Base-by-base conservation (phyloP, 2,113 vertebrate genomes). In the Rhadina sibilatrix region DNA sequence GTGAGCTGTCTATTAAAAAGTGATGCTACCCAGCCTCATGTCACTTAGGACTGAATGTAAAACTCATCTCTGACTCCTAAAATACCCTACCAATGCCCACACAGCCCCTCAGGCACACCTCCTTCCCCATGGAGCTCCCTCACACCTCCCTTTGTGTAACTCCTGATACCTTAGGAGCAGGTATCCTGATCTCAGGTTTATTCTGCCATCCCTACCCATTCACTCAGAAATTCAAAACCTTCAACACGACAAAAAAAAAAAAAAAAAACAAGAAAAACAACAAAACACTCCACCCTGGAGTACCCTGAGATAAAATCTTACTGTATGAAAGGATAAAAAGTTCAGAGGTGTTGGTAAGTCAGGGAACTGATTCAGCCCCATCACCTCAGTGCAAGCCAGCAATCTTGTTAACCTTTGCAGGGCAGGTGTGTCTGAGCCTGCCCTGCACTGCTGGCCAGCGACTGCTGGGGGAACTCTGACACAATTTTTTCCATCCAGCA, bases 401-500 rank as follows among this genome's bases (percentile, higher is more conserved):
- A 27, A 27, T 4, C n/a, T 80, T n/a, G 31, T 23, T 42, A n/a
- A 61, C n/a, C 30, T 66, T 42, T 2, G 4, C 42, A 65, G 60
- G 49, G 23, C 5, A 8, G 25, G 16, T 42, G 60, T 49, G 12
- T 37, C 77, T 82, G 74, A 80, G 57, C 14, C 4, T 56, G 27
- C 65, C 35, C 66, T 15, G 5, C 57, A 50, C 49, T 2, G 1
- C 52, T 50, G 57, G 49, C 27, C 70, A 76, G 23, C 1, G 9
- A 5, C 46, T 78, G 21, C 70, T 60, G 37, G 54, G 57, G 66
- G 44, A 42, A 44, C 21, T 44, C 87, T 57, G 71, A 60, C 22
- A 13, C 11, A 70, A 5, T 23, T 59, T 87, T 93, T 89, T 87
- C 81, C 87, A 88, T 60, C 91, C 93, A 82, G 38, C 21, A 76